Conservation (phyloP, 2,113 vertebrate genomes). For the Ammodytes marinus region DNA sequence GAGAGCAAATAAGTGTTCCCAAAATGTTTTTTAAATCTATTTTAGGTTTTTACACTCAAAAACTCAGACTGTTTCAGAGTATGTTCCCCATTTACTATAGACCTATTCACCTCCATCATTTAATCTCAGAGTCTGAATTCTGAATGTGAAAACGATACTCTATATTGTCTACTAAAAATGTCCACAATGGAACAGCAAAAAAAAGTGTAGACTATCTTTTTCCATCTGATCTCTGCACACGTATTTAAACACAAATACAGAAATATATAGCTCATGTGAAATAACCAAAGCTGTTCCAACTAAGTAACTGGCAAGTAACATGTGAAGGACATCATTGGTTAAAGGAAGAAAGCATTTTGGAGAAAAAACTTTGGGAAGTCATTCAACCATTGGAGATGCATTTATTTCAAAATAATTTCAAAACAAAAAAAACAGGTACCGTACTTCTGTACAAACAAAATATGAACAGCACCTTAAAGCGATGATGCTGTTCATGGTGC, state of each 20-base stretch:
- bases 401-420: slow-evolving; percentile 80
- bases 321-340: not conserved
- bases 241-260: not conserved
- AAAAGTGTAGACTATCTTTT: not conserved
- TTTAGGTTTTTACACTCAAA: not conserved
- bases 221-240: not conserved
- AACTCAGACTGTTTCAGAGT: not conserved
- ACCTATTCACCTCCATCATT: not conserved
- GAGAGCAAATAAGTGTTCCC: not conserved
- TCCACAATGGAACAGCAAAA: too few relatives aligned
- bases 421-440: slow-evolving; percentile 62
- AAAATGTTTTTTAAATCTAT: too few relatives aligned
- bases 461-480: slow-evolving; percentile 54
- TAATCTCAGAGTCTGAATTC: not conserved
- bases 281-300: not conserved
- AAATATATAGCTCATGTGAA: not conserved
- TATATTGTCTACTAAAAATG: too few relatives aligned
- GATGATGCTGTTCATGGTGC: slow-evolving; percentile 45
- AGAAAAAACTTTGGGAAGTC: slow-evolving; percentile 25
- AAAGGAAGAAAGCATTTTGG: not conserved
- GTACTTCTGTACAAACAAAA: slow-evolving; percentile 71
- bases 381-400: slow-evolving; percentile 49
- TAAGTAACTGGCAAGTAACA: not conserved
- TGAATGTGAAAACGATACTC: too few relatives aligned
- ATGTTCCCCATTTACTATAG: not conserved